Conservation (phyloP, 2,888 invertebrate genomes). For the Trichopoda pennipes region DNA sequence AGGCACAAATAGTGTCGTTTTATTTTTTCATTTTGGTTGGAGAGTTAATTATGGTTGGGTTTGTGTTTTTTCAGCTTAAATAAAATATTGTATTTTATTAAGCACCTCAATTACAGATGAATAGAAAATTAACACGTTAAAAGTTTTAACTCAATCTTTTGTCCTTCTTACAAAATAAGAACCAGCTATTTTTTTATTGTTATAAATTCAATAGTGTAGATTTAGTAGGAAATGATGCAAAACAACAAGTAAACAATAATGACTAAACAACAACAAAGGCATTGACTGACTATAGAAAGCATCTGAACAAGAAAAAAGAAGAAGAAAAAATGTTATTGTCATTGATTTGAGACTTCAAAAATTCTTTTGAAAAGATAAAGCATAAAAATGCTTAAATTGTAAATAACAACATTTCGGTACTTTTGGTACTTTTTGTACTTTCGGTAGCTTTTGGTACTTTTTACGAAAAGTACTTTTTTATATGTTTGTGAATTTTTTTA, state of each 20-base stretch:
- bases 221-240: not conserved
- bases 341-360: not conserved
- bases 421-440: too few species aligned
- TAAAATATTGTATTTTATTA: too few species aligned
- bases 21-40: slow-evolving; percentile 28
- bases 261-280: not conserved
- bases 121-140: slow-evolving; percentile 11
- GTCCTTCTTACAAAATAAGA: not conserved
- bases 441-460: too few species aligned
- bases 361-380: too few species aligned
- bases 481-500: too few species aligned
- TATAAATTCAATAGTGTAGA: not conserved
- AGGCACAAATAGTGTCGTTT: slow-evolving; percentile 10
- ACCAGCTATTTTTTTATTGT: not conserved
- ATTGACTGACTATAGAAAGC: too few species aligned
- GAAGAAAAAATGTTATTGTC: not conserved
- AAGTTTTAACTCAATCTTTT: not conserved
- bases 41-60: slow-evolving; percentile 24
- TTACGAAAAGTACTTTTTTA: too few species aligned
- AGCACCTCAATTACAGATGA: not conserved
- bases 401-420: too few species aligned
- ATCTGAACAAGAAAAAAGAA: too few species aligned
- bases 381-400: too few species aligned
- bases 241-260: not conserved
- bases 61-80: too few species aligned